Evolutionary conservation across 2,888 invertebrate species (phyloP).

Genomic region (Steinernema hermaphroditum): DNA sequence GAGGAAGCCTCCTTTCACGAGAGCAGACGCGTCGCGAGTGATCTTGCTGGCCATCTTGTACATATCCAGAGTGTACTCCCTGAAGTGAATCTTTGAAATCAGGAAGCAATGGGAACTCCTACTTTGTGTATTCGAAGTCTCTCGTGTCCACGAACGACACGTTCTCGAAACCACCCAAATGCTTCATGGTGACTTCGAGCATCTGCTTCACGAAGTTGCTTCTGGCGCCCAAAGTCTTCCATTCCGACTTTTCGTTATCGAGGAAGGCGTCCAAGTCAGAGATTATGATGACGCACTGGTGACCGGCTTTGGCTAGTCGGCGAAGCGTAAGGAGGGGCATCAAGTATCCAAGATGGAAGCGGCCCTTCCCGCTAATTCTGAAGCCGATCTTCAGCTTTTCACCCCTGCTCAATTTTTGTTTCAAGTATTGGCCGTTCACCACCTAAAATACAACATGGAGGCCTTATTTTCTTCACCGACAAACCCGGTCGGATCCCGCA

Average conservation of each 20-base stretch:
- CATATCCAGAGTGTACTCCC: conserved; percentile 63
- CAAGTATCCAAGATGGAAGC: conserved; percentile 44
- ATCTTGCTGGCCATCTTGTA: conserved; percentile 63
- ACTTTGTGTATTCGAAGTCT: conserved; percentile 43
- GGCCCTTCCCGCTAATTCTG: conserved; percentile 46
- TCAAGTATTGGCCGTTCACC: conserved; percentile 24
- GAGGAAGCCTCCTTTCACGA: conserved; percentile 46
- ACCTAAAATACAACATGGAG: conserved; percentile 39
- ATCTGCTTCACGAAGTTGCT: not conserved
- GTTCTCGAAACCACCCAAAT: conserved; percentile 37
- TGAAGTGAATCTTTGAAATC: conserved; percentile 39
- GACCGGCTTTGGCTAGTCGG: conserved; percentile 34
- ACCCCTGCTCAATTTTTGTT: not conserved
- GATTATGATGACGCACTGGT: conserved; percentile 48
- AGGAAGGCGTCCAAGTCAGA: conserved; percentile 63
- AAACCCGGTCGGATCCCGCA: conserved; percentile 7
- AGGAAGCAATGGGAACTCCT: not conserved
- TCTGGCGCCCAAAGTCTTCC: conserved; percentile 45
- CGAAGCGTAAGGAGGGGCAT: conserved; percentile 40
- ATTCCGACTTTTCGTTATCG: conserved; percentile 60
- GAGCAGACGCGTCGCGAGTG: conserved; percentile 56
- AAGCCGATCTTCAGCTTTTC: conserved; percentile 40
- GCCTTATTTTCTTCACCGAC: conserved; percentile 33
- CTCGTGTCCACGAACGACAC: conserved; percentile 38
- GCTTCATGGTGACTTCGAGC: conserved; percentile 9